Evolutionary conservation across 2,113 vertebrate species (phyloP).

Genomic region (Gobiocypris rarus): DNA sequence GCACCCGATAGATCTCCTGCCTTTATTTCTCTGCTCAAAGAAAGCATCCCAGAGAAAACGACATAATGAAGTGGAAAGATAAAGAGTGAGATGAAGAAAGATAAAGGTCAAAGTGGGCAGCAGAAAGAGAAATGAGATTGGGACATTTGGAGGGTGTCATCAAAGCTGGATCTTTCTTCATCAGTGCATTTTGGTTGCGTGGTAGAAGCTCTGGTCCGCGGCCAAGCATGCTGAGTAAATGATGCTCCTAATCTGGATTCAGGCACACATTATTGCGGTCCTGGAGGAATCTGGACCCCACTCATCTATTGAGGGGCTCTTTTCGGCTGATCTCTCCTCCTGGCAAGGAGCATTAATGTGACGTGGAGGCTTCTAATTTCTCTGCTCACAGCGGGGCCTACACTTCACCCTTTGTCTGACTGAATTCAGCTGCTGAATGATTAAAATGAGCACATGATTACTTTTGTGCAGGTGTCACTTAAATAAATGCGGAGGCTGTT

Average conservation of each 20-base stretch:
- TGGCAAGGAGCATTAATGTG: constrained; percentile 42
- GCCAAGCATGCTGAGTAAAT: constrained; percentile 38
- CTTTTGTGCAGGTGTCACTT: constrained; percentile 36
- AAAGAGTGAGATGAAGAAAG: neutral
- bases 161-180: constrained; percentile 11
- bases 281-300: constrained; percentile 39
- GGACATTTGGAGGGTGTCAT: neutral
- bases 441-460: constrained; percentile 39
- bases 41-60: neutral
- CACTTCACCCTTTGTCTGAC: constrained; percentile 38
- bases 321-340: constrained; percentile 36
- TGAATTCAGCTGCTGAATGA: constrained; percentile 44
- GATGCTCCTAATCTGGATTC: constrained; percentile 43
- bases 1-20: constrained; percentile 24
- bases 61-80: constrained; percentile 23
- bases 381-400: constrained; percentile 29
- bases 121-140: neutral
- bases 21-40: constrained; percentile 31
- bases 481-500: constrained; percentile 35
- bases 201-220: neutral
- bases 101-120: neutral
- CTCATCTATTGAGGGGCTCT: constrained; percentile 10
- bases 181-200: constrained; percentile 17
- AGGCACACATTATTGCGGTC: constrained; percentile 6
- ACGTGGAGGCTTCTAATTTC: constrained; percentile 46